A percentile compares a stretch with the other conserved stretches of the same genome.
Conservation (phyloP, 2,113 vertebrate genomes). For the Brachypodius melanocephalos region DNA sequence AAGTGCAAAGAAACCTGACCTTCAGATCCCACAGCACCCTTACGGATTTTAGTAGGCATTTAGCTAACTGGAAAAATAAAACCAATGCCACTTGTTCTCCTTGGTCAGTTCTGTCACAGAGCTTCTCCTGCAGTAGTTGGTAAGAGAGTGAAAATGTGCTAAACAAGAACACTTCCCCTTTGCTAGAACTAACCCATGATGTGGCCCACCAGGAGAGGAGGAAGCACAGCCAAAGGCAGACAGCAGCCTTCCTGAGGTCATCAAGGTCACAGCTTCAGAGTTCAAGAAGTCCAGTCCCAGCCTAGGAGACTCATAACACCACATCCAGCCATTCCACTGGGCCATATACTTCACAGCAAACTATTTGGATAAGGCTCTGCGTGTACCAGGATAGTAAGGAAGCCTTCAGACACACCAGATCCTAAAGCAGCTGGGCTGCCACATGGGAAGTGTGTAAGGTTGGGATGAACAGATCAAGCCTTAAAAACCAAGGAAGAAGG, state of each 20-base stretch:
- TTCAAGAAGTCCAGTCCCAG: not conserved
- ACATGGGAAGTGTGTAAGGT: not conserved
- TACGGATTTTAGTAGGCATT: not conserved
- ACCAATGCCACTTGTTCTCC: not conserved
- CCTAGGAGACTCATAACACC: not conserved
- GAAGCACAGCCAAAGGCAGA: not conserved
- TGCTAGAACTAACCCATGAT: not conserved
- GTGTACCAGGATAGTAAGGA: not conserved
- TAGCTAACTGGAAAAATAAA: not conserved
- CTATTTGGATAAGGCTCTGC: not conserved
- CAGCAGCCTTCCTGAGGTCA: not conserved
- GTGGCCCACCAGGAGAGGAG: not conserved
- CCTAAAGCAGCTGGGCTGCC: too few relatives aligned
- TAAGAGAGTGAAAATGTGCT: not conserved
- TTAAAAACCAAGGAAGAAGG: not conserved
- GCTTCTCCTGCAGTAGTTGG: fast-evolving
- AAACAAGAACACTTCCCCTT: fast-evolving
- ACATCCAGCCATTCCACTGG: not conserved
- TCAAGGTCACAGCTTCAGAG: not conserved
- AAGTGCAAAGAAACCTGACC: not conserved
- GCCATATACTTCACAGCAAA: not conserved
- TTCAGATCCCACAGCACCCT: not conserved
- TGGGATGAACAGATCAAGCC: not conserved
- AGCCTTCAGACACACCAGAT: not conserved
- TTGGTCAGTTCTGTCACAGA: not conserved